Evolutionary conservation across 1,140 invertebrate genomes (phyloP).

Genomic region (Gryon sp.): DNA sequence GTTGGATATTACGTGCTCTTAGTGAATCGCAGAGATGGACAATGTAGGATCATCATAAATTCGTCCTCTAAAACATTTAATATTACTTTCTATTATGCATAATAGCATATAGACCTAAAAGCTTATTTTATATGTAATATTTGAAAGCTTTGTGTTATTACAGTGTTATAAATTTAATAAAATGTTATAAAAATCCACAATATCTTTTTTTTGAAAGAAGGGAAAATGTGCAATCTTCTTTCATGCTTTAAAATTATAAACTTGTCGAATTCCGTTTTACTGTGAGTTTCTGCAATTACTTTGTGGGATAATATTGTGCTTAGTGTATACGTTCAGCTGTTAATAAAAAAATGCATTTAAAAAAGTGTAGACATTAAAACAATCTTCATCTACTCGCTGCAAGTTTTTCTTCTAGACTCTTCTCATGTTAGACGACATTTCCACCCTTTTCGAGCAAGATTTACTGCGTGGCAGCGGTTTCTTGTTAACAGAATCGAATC

Average conservation of each 20-base stretch:
- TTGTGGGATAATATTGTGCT: too few relatives aligned
- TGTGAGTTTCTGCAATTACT: too few relatives aligned
- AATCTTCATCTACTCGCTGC: constrained; percentile 63
- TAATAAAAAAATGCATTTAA: too few relatives aligned
- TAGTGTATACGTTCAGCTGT: too few relatives aligned
- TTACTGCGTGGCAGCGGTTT: constrained; percentile 73
- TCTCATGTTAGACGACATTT: constrained; percentile 11
- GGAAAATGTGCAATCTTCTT: constrained; percentile 8
- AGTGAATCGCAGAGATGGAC: constrained; percentile 20
- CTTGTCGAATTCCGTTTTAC: too few relatives aligned
- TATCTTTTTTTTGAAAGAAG: too few relatives aligned
- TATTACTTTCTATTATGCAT: constrained; percentile 12
- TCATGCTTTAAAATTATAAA: too few relatives aligned
- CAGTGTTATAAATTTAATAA: too few relatives aligned
- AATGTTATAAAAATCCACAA: neutral
- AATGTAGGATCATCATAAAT: constrained; percentile 34
- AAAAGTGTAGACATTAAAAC: too few relatives aligned
- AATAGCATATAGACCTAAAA: neutral
- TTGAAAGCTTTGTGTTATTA: neutral
- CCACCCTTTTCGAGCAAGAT: constrained; percentile 51
- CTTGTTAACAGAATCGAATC: constrained; percentile 72
- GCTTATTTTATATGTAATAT: constrained; percentile 3
- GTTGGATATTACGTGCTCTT: constrained; percentile 26
- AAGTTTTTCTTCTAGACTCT: constrained; percentile 20
- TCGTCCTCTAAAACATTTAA: constrained; percentile 20